phyloP scores from a whole-genome alignment of 2,113 vertebrate species.

The Calidris pygmaea region DNA sequence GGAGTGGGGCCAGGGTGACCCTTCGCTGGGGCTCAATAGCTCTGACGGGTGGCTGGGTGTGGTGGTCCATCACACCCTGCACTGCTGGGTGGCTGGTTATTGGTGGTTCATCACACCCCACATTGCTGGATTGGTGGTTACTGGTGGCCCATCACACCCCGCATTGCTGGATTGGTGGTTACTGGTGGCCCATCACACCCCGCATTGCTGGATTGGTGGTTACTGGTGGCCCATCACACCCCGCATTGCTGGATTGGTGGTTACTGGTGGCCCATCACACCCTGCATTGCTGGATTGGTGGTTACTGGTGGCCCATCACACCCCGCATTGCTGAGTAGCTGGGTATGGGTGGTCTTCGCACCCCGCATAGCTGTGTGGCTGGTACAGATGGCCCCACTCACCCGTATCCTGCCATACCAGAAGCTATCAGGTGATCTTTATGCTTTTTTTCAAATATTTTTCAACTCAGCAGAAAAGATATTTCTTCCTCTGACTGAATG shows the following conservation, averaged over 20 bases:
- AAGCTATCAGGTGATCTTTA: neutral
- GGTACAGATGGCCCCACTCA: neutral
- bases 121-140: neutral
- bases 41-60: neutral
- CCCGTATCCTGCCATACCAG: accelerated
- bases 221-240: neutral
- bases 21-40: neutral
- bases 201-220: neutral
- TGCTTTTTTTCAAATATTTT: neutral
- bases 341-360: neutral
- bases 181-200: neutral
- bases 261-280: accelerated
- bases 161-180: neutral
- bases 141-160: too few species aligned
- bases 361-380: neutral
- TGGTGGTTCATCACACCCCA: neutral
- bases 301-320: neutral
- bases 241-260: neutral
- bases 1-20: neutral
- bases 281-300: neutral
- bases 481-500: neutral
- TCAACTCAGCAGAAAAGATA: neutral
- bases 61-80: too few species aligned
- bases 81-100: neutral
- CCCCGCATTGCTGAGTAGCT: neutral